Conservation (phyloP, 2,113 vertebrate species). For the Mungos mungo region DNA sequence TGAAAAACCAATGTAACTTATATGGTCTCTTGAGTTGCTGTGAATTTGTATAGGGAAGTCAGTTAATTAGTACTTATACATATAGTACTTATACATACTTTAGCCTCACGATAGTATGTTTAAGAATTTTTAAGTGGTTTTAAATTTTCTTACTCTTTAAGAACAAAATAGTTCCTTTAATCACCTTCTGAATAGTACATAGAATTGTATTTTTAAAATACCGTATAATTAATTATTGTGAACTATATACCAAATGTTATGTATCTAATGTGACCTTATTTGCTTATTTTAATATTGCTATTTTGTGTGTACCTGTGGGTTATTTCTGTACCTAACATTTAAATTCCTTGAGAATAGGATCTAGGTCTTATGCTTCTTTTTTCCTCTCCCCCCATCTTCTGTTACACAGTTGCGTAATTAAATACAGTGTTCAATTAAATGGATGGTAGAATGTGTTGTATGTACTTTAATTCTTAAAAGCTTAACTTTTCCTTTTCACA, state of each 20-base stretch:
- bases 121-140: constrained; percentile 51
- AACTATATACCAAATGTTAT: background rate
- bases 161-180: constrained; percentile 13
- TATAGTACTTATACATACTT: background rate
- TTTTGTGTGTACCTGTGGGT: background rate
- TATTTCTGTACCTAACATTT: constrained; percentile 35
- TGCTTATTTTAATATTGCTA: background rate
- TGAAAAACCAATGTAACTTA: constrained; percentile 10
- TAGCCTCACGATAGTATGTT: background rate
- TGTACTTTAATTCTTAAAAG: background rate
- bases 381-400: background rate
- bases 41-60: constrained; percentile 9
- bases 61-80: background rate
- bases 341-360: constrained; percentile 24
- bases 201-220: constrained; percentile 44
- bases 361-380: constrained; percentile 8
- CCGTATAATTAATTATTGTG: background rate
- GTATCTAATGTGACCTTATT: constrained; percentile 16
- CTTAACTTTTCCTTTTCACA: background rate
- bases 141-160: constrained; percentile 20
- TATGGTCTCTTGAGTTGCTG: background rate
- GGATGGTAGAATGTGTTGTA: background rate
- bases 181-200: constrained; percentile 37
- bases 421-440: constrained; percentile 42
- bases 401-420: background rate